Conservation (phyloP, 1,140 invertebrate species). For the Popillia japonica region DNA sequence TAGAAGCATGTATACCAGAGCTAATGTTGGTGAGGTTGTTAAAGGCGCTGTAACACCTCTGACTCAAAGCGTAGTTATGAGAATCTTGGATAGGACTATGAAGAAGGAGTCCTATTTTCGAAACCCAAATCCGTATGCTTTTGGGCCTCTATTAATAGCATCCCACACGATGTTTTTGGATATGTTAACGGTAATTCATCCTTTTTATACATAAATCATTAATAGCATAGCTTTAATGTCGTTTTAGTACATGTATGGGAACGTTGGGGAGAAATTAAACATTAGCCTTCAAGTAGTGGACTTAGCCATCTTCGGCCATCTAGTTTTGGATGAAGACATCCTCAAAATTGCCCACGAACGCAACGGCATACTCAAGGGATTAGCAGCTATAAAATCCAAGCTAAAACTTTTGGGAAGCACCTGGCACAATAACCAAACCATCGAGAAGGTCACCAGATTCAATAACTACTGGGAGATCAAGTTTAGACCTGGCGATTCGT, state of each 20-base stretch:
- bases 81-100: background rate
- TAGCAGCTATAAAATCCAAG: conserved; percentile 45
- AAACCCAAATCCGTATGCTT: background rate
- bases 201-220: no score
- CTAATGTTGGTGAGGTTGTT: conserved; percentile 72
- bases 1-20: conserved; percentile 64
- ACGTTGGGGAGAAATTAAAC: background rate
- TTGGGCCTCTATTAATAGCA: background rate
- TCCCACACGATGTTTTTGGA: conserved; percentile 27
- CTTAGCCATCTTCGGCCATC: conserved; percentile 68
- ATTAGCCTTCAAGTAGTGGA: conserved; percentile 54
- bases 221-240: no score
- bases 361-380: conserved; percentile 49
- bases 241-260: conserved; percentile 27
- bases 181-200: conserved; percentile 16
- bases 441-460: background rate
- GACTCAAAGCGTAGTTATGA: conserved; percentile 43
- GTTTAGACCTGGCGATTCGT: conserved; percentile 39
- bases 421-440: background rate
- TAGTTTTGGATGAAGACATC: conserved; percentile 65
- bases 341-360: conserved; percentile 61
- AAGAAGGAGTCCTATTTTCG: background rate
- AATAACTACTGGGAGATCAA: conserved; percentile 16
- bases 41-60: conserved; percentile 64
- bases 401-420: conserved; percentile 36